Evolutionary conservation across 2,888 invertebrate species (phyloP), one percentile per base, ranked within the genome.

Genomic region (Osedax fenrisi): DNA sequence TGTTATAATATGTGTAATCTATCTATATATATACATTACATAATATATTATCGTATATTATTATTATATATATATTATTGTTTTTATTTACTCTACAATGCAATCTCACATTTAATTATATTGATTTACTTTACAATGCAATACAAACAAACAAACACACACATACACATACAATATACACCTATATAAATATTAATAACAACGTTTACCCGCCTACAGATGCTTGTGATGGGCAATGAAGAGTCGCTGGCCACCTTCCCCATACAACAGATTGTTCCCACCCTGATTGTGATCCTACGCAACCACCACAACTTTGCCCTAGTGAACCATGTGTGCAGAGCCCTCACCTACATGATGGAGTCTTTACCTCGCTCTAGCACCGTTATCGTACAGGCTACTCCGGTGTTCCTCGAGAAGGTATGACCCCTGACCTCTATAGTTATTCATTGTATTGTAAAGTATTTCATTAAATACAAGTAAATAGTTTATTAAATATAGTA

Each of bases 281-380:
- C 94, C 3, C 89, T 98, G 56, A 92, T 95, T 78, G 90, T 89
- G 81, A 86, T 98, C 75, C 88, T 98, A 24, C 91, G 92, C 72
- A 94, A 95, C 88, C 97, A 97, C 83, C 94, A 97, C 84, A 98
- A 98, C 87, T 97, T 97, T 86, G 97, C 97, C 86, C 94, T 98
- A 88, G 97, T 97, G 97, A 94, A 96, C 84, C 94, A 97, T 85
- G 96, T 97, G 0, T 96, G 96, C 83, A 90, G 98, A 62, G 97
- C 97, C 0, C 88, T 98, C 59, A 96, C 96, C 0, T 98, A 98
- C 86, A 96, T 98, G 95, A 90, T 98, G 89, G 98, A 98, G 85
- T 95, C 97, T 0, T 84, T 98, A 79, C 98, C 98, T 0, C 89
- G 98, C 76, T 95, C 96, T 2, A 94, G 95, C 56, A 83, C 85